These are phyloP conservation scores for Tetraneura akinire DNA, from an alignment of 1,140 invertebrate species.

Conservation along the genomic window DNA sequence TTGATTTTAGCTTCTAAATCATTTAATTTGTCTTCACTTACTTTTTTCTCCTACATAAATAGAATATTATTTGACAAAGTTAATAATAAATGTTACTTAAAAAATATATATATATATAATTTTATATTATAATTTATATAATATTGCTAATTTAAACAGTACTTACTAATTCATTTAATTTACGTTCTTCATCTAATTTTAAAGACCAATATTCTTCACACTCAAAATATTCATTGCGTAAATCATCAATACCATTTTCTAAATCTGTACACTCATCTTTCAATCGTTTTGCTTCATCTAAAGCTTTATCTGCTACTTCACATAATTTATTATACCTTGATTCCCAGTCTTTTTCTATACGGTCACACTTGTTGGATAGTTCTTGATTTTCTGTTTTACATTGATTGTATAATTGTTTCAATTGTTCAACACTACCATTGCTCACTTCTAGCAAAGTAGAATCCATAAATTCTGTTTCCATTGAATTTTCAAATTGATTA, in stretches of 20 bases:
- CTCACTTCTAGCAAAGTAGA: not conserved
- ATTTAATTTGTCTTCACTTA: conserved; percentile 75
- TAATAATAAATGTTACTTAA: no score
- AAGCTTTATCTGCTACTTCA: conserved; percentile 38
- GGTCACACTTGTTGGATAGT: not conserved
- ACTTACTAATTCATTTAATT: conserved; percentile 66
- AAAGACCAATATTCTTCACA: conserved; percentile 83
- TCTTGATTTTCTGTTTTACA: conserved; percentile 19
- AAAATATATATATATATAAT: no score
- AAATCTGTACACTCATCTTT: conserved; percentile 67
- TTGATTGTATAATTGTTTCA: conserved; percentile 17
- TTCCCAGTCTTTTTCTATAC: conserved; percentile 22
- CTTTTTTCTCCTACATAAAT: conserved; percentile 66
- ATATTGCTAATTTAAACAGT: not conserved
- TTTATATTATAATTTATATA: not conserved
- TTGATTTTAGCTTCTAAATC: conserved; percentile 73
- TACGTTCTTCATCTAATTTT: conserved; percentile 77
- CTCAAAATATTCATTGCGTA: conserved; percentile 75
- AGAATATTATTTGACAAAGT: no score
- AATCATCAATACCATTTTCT: conserved; percentile 71
- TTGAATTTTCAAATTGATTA: conserved; percentile 37
- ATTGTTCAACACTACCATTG: conserved; percentile 29
- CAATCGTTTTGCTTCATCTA: conserved; percentile 57
- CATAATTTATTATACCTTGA: conserved; percentile 18
- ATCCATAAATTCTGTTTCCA: not conserved